Evolutionary conservation across 2,888 invertebrate species (phyloP).

Genomic region (Oscheius myriophilus): DNA sequence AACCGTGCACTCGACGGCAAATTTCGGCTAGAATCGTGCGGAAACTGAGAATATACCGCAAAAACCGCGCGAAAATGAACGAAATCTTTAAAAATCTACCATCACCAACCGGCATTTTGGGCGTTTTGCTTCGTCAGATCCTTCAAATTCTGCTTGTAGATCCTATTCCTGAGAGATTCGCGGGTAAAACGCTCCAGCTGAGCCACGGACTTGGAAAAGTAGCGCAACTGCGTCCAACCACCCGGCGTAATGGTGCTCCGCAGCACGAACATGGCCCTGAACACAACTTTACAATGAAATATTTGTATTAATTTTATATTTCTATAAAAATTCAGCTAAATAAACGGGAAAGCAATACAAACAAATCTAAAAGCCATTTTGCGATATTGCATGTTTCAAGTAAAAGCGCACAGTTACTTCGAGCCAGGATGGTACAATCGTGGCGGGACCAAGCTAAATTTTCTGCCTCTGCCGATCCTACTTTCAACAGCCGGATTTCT

Average conservation of each 20-base stretch:
- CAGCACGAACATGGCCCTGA: neutral
- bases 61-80: neutral
- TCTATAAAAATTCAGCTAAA: no score
- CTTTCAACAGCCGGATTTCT: no score
- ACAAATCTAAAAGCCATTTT: no score
- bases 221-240: conserved; percentile 15
- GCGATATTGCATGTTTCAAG: no score
- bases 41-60: neutral
- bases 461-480: no score
- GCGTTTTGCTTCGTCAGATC: conserved; percentile 37
- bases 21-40: neutral
- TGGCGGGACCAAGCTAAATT: no score
- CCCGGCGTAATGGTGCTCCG: neutral
- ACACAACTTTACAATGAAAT: no score
- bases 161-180: conserved; percentile 40
- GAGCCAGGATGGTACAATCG: no score
- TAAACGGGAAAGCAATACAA: no score
- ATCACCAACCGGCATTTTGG: conserved; percentile 26
- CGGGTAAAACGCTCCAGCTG: conserved; percentile 38
- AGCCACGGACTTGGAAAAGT: conserved; percentile 34
- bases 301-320: no score
- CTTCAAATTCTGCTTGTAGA: conserved; percentile 44
- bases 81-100: conserved; percentile 2
- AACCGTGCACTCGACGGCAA: neutral
- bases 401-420: no score